Base-by-base conservation (phyloP, 35 echinoderm and acorn worm genomes). In the Apostichopus japonicus region DNA sequence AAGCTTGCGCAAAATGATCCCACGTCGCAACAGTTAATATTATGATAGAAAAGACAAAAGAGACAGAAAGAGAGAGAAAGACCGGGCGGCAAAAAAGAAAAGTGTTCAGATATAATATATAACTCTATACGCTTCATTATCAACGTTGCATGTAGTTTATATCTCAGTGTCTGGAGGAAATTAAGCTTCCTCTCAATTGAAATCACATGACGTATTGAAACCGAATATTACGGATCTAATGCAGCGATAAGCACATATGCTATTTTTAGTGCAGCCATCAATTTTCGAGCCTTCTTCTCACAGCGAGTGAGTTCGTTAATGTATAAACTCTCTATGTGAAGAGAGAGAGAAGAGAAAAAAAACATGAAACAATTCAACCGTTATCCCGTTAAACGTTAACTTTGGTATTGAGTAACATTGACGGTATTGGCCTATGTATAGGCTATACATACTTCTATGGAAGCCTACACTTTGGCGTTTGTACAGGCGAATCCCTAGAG, bases 261-360 rank as follows among this genome's bases (percentile, higher is more conserved):
- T 75, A 75, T 75, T 19, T 75, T 75, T 75, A 75, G 71, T 75
- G 71, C 63, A 15, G 19, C 71, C n/a, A 75, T 75, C 71, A 75
- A 75, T 75, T 75, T 75, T 75, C 71, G 1, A 19, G 6, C 5
- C 71, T 75, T n/a, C 71, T 75, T 15, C 16, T 75, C 71, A 75
- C 71, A 75, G 71, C 71, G 2, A 75, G 71, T 75, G 71, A 75
- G 15, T 75, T 75, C n/a, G 17, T 14, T 75, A 75, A 75, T 75
- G 71, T 19, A 23, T 75, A 75, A 19, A 75, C 71, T 15, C 7
- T 75, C 33, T 44, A 44, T 44, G 33, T 44, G 33, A 44, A 44
- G 33, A 44, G 33, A 44, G 33, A 44, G 33, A 44, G 33, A 44
- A 67, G 3, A 3, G 11, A 3, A 23, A 23, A 19, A 75, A 19